Evolutionary conservation across 2,797 vertebrate species (phyloP).

Genomic region (Lerista edwardsae): DNA sequence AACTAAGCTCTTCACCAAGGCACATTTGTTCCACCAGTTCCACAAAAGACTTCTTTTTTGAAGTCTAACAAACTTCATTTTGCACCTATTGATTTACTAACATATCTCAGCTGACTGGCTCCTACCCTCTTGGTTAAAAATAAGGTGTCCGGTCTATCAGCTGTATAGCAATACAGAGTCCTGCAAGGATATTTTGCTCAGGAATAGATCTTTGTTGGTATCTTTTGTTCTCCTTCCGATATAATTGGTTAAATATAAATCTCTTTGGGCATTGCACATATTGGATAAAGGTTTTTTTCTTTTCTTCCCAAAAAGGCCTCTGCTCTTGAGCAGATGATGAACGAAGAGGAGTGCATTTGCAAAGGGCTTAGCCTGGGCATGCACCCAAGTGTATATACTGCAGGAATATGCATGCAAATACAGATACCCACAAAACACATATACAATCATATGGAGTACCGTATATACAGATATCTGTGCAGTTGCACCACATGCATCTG

Average conservation of each 20-base stretch:
- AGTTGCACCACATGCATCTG: not conserved
- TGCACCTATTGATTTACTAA: not conserved
- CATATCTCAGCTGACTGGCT: not conserved
- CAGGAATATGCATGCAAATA: constrained; percentile 21
- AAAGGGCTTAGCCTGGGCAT: constrained; percentile 31
- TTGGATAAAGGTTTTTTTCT: constrained; percentile 45
- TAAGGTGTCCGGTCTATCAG: constrained; percentile 27
- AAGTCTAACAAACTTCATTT: not conserved
- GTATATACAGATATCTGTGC: constrained; percentile 49
- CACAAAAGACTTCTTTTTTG: not conserved
- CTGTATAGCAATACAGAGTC: constrained; percentile 30
- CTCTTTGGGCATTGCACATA: constrained; percentile 46
- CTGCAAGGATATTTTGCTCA: constrained; percentile 18
- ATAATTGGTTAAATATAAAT: constrained; percentile 48
- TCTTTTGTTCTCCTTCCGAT: constrained; percentile 4
- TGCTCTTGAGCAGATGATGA: constrained; percentile 42
- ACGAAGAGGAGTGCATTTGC: constrained; percentile 34
- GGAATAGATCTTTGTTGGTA: constrained; percentile 39
- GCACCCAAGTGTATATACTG: constrained; percentile 25
- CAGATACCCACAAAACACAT: constrained; percentile 23
- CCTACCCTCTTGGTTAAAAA: constrained; percentile 21
- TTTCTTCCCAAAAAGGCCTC: constrained; percentile 38
- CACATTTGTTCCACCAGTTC: not conserved
- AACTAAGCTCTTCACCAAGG: not conserved
- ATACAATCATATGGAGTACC: constrained; percentile 48